Evolutionary conservation across 1,140 invertebrate species (phyloP).

Genomic region (Contarinia nasturtii): DNA sequence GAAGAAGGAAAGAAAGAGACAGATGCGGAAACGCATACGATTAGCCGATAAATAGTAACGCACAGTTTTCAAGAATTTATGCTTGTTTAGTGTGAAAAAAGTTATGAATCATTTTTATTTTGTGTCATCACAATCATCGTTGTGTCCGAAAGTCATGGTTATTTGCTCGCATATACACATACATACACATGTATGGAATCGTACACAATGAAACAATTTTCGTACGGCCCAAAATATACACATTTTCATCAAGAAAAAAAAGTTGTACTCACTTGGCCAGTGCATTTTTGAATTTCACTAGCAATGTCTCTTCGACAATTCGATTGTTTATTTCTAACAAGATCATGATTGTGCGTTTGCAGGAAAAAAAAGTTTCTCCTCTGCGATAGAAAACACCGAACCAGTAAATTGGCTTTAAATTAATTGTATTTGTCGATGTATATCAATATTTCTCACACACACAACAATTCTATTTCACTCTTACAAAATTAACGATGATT

Average conservation of each 20-base stretch:
- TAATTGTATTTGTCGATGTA: too few species aligned
- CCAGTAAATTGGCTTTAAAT: too few species aligned
- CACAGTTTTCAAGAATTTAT: neutral
- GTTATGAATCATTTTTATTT: neutral
- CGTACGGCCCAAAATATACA: too few species aligned
- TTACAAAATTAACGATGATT: too few species aligned
- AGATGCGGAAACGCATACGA: neutral
- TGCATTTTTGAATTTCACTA: conserved; percentile 88
- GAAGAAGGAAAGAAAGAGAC: neutral
- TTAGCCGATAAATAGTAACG: neutral
- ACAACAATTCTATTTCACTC: too few species aligned
- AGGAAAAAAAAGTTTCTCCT: neutral
- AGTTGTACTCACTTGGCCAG: conserved; percentile 67
- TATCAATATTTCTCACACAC: too few species aligned
- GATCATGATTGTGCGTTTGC: conserved; percentile 61
- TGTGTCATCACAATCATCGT: neutral
- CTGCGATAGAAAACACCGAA: neutral
- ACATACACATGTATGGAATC: too few species aligned
- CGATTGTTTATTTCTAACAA: conserved; percentile 97
- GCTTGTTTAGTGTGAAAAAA: neutral
- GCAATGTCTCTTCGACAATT: conserved; percentile 89
- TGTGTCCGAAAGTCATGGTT: neutral
- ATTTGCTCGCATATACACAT: neutral
- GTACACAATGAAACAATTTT: too few species aligned
- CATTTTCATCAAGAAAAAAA: conserved; percentile 9